These are phyloP conservation scores for Leptopilina syphax DNA, from an alignment of 2,888 invertebrate species.

Conservation along the genomic window DNA sequence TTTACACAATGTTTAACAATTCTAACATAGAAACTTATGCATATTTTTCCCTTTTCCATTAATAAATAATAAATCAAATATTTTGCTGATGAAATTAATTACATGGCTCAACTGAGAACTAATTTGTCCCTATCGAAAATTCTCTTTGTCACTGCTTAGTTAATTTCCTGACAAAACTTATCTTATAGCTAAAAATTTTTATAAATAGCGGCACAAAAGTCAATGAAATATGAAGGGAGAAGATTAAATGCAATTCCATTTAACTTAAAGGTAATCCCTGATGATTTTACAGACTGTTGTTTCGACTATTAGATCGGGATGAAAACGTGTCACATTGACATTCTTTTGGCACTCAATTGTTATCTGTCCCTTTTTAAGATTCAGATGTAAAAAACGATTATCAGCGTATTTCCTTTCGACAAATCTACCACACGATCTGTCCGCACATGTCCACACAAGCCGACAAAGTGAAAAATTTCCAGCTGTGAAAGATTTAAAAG, in stretches of 20 bases:
- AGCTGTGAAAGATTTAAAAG: slow-evolving; percentile 63
- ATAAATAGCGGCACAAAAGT: slow-evolving; percentile 3
- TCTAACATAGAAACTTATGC: neutral
- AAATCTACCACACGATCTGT: slow-evolving; percentile 76
- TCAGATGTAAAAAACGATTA: slow-evolving; percentile 9
- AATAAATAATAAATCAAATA: too few relatives aligned
- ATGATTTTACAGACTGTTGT: slow-evolving; percentile 33
- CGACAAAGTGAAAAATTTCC: slow-evolving; percentile 72
- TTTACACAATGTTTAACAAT: neutral
- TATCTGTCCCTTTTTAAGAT: neutral
- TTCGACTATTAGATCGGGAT: neutral
- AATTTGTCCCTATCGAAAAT: too few relatives aligned
- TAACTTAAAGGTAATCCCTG: slow-evolving; percentile 4
- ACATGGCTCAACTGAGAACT: too few relatives aligned
- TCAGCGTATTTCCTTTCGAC: slow-evolving; percentile 61
- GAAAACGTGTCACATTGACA: slow-evolving; percentile 1
- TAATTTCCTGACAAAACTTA: neutral
- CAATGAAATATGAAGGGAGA: slow-evolving; percentile 18
- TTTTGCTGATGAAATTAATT: too few relatives aligned
- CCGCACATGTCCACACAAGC: slow-evolving; percentile 73
- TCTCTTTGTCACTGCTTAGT: neutral
- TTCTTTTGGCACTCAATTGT: neutral
- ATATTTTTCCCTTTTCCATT: too few relatives aligned
- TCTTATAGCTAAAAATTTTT: neutral
- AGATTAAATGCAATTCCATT: slow-evolving; percentile 9